Evolutionary conservation across 2,797 vertebrate genomes (phyloP).

Genomic region (Pogonophryne albipinna): DNA sequence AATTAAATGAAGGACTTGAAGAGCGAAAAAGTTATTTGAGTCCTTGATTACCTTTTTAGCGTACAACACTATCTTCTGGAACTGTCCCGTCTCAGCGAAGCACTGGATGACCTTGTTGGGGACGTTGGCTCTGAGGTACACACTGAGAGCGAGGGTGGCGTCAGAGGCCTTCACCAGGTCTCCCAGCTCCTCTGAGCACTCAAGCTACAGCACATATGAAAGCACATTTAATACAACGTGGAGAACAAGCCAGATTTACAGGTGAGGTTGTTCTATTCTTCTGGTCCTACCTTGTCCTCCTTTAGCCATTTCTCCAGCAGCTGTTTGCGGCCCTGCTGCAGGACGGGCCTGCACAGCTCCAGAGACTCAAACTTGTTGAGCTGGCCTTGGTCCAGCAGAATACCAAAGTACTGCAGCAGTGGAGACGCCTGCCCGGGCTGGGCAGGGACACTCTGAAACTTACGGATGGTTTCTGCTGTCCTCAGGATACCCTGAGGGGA

Average conservation of each 20-base stretch:
- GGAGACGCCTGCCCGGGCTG: slow-evolving; percentile 93
- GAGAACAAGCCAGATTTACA: neutral
- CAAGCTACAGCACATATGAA: slow-evolving; percentile 83
- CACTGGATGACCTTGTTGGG: slow-evolving; percentile 97
- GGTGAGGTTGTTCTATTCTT: neutral
- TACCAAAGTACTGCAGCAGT: slow-evolving; percentile 93
- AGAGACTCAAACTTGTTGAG: slow-evolving; percentile 94
- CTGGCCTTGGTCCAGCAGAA: slow-evolving; percentile 94
- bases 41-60: slow-evolving; percentile 90
- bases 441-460: slow-evolving; percentile 92
- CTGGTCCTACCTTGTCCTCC: slow-evolving; percentile 91
- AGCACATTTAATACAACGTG: neutral
- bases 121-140: slow-evolving; percentile 93
- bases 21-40: neutral
- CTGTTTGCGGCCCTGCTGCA: slow-evolving; percentile 94
- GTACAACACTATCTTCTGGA: slow-evolving; percentile 95
- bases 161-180: slow-evolving; percentile 92
- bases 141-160: slow-evolving; percentile 91
- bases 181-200: slow-evolving; percentile 95
- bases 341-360: slow-evolving; percentile 92
- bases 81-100: slow-evolving; percentile 95
- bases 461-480: slow-evolving; percentile 92
- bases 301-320: slow-evolving; percentile 97
- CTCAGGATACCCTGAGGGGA: slow-evolving; percentile 89
- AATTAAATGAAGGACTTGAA: neutral